phyloP scores from a whole-genome alignment of 2,888 invertebrate species.

The Tachina lurida region DNA sequence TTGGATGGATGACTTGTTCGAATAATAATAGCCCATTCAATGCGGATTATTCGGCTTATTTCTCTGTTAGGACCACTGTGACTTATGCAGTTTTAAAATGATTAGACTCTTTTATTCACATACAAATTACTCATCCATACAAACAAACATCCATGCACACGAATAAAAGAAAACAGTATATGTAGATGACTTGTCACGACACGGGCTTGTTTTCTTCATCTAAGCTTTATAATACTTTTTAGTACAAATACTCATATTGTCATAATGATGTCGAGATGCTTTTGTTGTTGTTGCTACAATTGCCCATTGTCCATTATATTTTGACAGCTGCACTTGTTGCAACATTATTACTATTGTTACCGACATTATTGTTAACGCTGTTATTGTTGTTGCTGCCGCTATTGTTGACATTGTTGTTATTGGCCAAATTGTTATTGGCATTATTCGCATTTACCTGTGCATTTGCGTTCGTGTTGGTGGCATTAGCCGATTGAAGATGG shows the following conservation, averaged over 20 bases:
- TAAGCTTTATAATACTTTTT: conserved; percentile 5
- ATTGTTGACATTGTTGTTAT: conserved; percentile 48
- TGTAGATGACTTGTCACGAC: not conserved
- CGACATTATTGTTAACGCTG: conserved; percentile 40
- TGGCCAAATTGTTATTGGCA: conserved; percentile 58
- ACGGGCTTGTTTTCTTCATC: not conserved
- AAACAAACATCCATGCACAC: not conserved
- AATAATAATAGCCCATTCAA: not conserved
- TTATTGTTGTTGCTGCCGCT: conserved; percentile 44
- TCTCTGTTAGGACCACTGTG: not conserved
- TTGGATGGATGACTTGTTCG: too few species aligned
- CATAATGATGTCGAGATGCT: not conserved
- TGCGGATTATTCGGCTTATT: not conserved
- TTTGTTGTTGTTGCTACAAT: conserved; percentile 11
- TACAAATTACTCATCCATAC: not conserved
- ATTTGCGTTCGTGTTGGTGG: conserved; percentile 58
- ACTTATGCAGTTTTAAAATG: not conserved
- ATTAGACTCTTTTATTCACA: not conserved
- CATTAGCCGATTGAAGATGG: conserved; percentile 47
- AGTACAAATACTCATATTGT: conserved; percentile 24
- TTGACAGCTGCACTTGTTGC: conserved; percentile 75
- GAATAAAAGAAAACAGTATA: not conserved
- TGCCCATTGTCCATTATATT: conserved; percentile 69
- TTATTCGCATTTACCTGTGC: conserved; percentile 55
- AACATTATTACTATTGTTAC: conserved; percentile 58